Evolutionary conservation across 2,113 vertebrate species (phyloP), one percentile per base, ranked within the genome.

Genomic region (Rhinichthys klamathensis): DNA sequence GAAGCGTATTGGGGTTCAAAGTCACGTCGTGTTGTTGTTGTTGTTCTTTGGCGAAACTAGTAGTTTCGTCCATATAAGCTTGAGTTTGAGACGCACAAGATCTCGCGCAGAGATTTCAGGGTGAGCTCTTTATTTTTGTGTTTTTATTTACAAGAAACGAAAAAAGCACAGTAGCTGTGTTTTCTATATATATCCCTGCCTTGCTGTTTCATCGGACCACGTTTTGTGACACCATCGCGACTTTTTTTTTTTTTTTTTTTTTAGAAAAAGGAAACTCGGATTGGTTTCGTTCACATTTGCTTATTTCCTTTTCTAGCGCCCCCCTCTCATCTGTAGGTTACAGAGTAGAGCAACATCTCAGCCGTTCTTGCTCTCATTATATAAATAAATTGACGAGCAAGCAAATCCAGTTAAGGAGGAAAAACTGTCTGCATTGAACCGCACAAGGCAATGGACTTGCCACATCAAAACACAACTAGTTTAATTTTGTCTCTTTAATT

Each of bases 221-320:
- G 63, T 56, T 83, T 72, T 46, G 35, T 32, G 51, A 51, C 38
- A 35, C 81, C 32, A 58, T 80, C 44, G 27, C 46, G 49, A 54
- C 25, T 15, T 65, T 46, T 30, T 41, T 27, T 44, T 69, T 60
- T 60, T 4, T 23, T 35, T 65, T 30, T 49, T 35, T 51, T 82
- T 69, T n/a, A 35, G 63, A n/a, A 82, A 56, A 83, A 41, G 69
- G 63, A 85, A 61, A 63, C 84, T 58, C 58, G 73, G 60, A 76
- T 75, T 84, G 91, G 88, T 84, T 80, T 80, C 16, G 67, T 60
- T 80, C 70, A 80, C 63, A 63, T 56, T 73, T 61, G 87, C 90
- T 89, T 84, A 87, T 88, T 89, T 89, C 89, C 89, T 89, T 89
- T 89, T 89, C 77, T 67, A 87, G 85, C 90, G 87, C 89, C 89